These are phyloP conservation scores for Phytoseiulus persimilis DNA, from an alignment of 2,888 invertebrate species.

Conservation along the genomic window DNA sequence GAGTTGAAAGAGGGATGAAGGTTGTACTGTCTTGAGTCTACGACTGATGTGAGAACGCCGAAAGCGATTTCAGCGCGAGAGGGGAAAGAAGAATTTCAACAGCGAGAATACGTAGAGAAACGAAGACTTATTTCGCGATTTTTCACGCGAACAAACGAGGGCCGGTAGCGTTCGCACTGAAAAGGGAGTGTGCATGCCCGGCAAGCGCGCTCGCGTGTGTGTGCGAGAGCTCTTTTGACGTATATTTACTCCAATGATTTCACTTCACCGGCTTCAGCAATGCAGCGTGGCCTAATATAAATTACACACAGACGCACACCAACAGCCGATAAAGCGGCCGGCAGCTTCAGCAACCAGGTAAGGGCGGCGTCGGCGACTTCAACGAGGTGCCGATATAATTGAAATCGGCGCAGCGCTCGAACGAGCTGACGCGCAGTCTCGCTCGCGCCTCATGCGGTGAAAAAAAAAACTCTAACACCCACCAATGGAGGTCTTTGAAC, in stretches of 20 bases:
- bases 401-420: background rate
- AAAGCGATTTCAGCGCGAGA: background rate
- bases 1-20: too few relatives aligned
- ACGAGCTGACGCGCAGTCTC: too few relatives aligned
- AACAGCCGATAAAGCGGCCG: background rate
- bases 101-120: background rate
- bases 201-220: background rate
- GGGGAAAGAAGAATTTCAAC: background rate
- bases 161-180: background rate
- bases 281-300: background rate
- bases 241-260: background rate
- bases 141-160: background rate
- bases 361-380: conserved; percentile 5
- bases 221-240: background rate
- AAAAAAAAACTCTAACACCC: background rate
- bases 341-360: background rate
- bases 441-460: background rate
- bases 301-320: background rate
- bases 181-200: background rate
- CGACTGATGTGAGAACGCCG: too few relatives aligned
- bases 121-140: background rate
- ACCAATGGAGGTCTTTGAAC: background rate
- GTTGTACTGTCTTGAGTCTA: too few relatives aligned
- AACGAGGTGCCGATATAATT: background rate
- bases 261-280: background rate